Conservation (phyloP, 2,888 invertebrate genomes). For the Polyommatus iphigenia region DNA sequence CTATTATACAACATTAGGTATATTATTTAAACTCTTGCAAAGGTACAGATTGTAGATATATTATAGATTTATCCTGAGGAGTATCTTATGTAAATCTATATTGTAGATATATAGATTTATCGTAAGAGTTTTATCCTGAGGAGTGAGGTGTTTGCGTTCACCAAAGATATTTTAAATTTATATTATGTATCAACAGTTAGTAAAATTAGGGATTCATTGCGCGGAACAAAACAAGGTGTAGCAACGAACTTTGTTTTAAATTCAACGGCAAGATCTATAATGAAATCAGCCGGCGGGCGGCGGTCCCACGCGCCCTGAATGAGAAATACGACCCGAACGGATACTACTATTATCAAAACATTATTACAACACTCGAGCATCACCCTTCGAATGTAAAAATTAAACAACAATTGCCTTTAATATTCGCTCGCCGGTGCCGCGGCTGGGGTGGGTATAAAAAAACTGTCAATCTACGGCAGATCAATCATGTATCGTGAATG, state of each 20-base stretch:
- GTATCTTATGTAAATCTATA: too few species aligned
- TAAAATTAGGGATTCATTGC: slow-evolving; percentile 19
- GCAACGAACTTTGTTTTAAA: slow-evolving; percentile 59
- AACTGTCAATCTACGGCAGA: slow-evolving; percentile 79
- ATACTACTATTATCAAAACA: slow-evolving; percentile 80
- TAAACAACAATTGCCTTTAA: slow-evolving; percentile 81
- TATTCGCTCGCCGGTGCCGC: slow-evolving; percentile 71
- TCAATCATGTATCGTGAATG: slow-evolving; percentile 77
- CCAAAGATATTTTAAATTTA: neutral
- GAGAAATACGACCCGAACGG: slow-evolving; percentile 79
- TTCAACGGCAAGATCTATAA: slow-evolving; percentile 57
- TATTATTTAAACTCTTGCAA: too few species aligned
- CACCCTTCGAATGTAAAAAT: slow-evolving; percentile 77
- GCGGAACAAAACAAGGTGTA: slow-evolving; percentile 57
- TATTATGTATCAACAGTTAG: neutral
- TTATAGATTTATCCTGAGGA: too few species aligned
- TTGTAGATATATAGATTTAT: too few species aligned
- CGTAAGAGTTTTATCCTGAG: too few species aligned
- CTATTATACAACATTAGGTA: too few species aligned
- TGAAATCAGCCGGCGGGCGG: slow-evolving; percentile 46
- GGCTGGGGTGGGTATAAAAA: slow-evolving; percentile 72
- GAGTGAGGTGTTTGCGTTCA: neutral
- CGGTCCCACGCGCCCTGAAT: slow-evolving; percentile 77
- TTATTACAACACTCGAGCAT: slow-evolving; percentile 79
- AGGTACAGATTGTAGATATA: too few species aligned